phyloP scores from a whole-genome alignment of 1,140 invertebrate species.

The Sycophila sp. region DNA sequence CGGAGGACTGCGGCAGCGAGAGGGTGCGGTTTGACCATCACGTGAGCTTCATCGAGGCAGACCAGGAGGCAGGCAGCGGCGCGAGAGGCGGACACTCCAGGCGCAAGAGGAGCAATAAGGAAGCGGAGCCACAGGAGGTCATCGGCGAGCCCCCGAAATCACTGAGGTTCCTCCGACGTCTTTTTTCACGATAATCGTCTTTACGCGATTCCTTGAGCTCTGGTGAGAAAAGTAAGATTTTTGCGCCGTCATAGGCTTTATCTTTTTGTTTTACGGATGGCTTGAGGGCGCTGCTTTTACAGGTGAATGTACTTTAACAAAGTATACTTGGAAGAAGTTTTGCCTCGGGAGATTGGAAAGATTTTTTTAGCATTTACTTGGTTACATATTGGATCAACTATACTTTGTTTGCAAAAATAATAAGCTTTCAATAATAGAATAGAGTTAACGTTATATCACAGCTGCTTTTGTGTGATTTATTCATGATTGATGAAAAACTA shows the following conservation, averaged over 20 bases:
- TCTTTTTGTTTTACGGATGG: neutral
- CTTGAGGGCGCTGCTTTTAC: no score
- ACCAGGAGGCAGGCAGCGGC: constrained; percentile 46
- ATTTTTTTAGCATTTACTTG: no score
- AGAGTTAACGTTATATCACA: no score
- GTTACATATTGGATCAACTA: no score
- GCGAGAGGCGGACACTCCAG: constrained; percentile 41
- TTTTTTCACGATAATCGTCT: constrained; percentile 34
- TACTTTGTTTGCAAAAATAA: no score
- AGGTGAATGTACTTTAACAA: no score
- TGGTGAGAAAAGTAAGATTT: constrained; percentile 27
- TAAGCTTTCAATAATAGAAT: no score
- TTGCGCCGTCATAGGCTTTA: neutral
- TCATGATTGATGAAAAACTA: no score
- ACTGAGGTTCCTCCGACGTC: constrained; percentile 41
- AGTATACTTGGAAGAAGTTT: no score
- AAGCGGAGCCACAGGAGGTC: constrained; percentile 52
- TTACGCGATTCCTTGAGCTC: neutral
- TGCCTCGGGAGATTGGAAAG: no score
- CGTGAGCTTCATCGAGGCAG: constrained; percentile 64
- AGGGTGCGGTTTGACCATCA: constrained; percentile 70
- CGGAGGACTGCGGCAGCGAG: constrained; percentile 71
- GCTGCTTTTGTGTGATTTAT: no score
- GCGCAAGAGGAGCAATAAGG: constrained; percentile 57
- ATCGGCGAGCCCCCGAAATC: constrained; percentile 43